These are phyloP conservation scores for Drepana arcuata DNA, from an alignment of 1,140 invertebrate species.

Conservation along the genomic window DNA sequence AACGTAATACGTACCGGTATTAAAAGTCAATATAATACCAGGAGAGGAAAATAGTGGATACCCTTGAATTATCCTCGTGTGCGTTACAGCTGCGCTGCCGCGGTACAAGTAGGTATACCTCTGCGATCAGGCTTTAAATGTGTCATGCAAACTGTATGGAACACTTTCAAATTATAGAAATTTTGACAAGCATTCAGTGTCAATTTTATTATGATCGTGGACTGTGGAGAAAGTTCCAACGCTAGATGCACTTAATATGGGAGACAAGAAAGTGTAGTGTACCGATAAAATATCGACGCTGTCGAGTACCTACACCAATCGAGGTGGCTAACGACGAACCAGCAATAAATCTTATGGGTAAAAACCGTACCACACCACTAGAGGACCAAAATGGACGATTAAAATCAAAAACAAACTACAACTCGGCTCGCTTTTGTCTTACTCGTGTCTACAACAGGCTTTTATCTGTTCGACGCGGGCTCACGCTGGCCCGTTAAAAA, in stretches of 20 bases:
- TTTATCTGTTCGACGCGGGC: constrained; percentile 41
- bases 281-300: constrained; percentile 5
- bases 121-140: no score
- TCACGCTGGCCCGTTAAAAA: constrained; percentile 28
- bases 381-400: constrained; percentile 47
- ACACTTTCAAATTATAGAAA: no score
- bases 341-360: constrained; percentile 31
- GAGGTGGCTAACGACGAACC: constrained; percentile 11
- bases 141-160: no score
- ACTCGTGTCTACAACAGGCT: constrained; percentile 60
- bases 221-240: no score
- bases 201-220: not conserved
- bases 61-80: no score
- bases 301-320: no score
- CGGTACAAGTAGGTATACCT: no score
- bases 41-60: no score
- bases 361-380: constrained; percentile 33
- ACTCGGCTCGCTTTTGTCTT: constrained; percentile 53
- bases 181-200: not conserved
- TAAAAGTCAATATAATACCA: no score
- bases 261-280: constrained; percentile 22
- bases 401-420: constrained; percentile 60
- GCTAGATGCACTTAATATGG: no score
- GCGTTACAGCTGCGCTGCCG: no score
- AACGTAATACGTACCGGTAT: no score